Evolutionary conservation across 2,888 invertebrate genomes (phyloP), one percentile per base, ranked within the genome.

Genomic region (Matsumyia berberina): DNA sequence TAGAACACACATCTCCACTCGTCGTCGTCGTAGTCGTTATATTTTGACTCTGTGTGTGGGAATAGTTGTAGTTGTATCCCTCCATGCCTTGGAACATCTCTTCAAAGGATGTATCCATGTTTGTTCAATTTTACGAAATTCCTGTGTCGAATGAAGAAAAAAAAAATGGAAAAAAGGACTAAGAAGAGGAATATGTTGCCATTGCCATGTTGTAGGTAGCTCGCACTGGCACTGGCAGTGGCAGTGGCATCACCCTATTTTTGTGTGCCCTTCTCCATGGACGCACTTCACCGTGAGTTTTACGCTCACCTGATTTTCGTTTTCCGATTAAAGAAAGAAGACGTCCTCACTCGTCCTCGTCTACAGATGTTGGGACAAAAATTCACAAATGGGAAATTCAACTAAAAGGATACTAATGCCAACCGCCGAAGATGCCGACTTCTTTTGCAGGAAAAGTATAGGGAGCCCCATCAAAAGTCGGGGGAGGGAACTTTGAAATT

Each of bases 261-360:
- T 74, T 70, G 70, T 24, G 24, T 24, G n/a, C 44, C 69, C 76
- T 85, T 66, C 57, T 76, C 70, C 80, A 70, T 76, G 80, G 80
- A 80, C 80, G 85, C 85, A 85, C 80, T 85, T 85, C 70, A 85
- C 74, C 85, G 70, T 80, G 80, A 85, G 85, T 80, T 70, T 85
- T 80, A 74, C 85, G 85, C 85, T 85, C 80, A 85, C 85, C 85
- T 85, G 85, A 85, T 85, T 85, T 85, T 80, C 85, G 69, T 85
- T 80, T 80, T 85, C 74, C 85, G 74, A 85, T 85, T 85, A 85
- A 66, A 80, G 78, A 76, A 73, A 73, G 73, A 24, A n/a, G n/a
- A n/a, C n/a, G n/a, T n/a, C n/a, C n/a, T n/a, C 24, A 24, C 24
- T 70, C 62, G 55, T 76, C 80, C 44, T 64, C 29, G 2, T 29